phyloP scores from a whole-genome alignment of 1,140 invertebrate genomes.

The Chionoecetes opilio region DNA sequence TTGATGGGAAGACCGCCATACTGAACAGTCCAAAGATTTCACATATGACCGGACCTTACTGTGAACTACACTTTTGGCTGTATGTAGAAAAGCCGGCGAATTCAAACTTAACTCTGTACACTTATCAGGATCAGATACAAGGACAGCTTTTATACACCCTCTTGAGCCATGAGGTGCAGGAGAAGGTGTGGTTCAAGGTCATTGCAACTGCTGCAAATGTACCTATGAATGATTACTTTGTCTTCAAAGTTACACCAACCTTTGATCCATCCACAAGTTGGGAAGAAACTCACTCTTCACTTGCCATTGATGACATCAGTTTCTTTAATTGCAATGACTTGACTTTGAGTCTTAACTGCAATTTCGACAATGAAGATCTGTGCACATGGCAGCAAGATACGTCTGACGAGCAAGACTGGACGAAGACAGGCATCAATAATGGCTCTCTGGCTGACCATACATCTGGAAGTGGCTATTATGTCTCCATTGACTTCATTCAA shows the following conservation, averaged over 20 bases:
- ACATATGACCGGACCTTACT: constrained; percentile 65
- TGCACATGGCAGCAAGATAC: constrained; percentile 67
- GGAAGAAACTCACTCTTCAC: constrained; percentile 60
- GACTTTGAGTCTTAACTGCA: constrained; percentile 39
- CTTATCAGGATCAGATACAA: not conserved
- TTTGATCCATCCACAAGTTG: constrained; percentile 62
- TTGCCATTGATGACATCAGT: constrained; percentile 71
- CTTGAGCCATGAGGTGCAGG: constrained; percentile 23
- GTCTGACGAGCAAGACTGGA: constrained; percentile 56
- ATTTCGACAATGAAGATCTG: constrained; percentile 56
- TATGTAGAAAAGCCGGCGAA: constrained; percentile 51
- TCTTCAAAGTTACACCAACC: constrained; percentile 52
- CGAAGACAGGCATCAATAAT: not conserved
- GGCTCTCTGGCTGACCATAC: constrained; percentile 49
- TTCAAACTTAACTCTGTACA: constrained; percentile 61
- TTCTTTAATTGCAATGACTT: constrained; percentile 73
- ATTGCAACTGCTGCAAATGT: constrained; percentile 52
- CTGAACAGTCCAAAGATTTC: constrained; percentile 48
- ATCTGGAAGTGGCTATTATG: constrained; percentile 39
- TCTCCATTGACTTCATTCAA: constrained; percentile 36
- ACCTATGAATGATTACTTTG: constrained; percentile 44
- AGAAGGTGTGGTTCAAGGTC: constrained; percentile 66
- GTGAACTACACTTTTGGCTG: constrained; percentile 74
- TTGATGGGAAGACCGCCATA: constrained; percentile 61
- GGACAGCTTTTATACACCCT: constrained; percentile 57